Evolutionary conservation across 2,113 vertebrate species (phyloP).

Genomic region (Pomatostomus ruficeps): DNA sequence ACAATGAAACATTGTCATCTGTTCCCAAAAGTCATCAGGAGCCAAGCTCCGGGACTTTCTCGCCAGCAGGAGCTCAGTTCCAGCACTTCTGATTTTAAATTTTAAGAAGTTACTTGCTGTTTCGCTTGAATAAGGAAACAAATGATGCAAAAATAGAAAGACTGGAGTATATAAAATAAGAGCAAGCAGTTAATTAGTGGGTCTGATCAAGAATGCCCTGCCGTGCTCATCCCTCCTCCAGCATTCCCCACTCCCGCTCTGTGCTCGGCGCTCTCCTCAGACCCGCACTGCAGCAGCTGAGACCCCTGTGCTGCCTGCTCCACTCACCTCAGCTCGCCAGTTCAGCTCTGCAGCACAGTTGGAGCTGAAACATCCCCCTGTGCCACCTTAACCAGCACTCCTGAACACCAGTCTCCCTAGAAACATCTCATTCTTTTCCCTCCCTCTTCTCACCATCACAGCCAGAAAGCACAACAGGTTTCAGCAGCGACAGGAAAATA

Average conservation of each 20-base stretch:
- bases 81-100: constrained; percentile 28
- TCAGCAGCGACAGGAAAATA: background rate
- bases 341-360: background rate
- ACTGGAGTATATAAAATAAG: constrained; percentile 35
- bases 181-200: constrained; percentile 34
- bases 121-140: constrained; percentile 48
- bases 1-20: background rate
- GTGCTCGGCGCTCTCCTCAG: background rate
- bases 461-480: background rate
- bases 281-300: background rate
- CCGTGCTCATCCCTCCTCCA: background rate
- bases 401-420: background rate
- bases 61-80: background rate
- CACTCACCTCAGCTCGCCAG: background rate
- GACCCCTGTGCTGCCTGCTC: background rate
- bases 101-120: constrained; percentile 31
- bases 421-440: background rate
- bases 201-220: constrained; percentile 17
- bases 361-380: background rate
- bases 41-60: constrained; percentile 14
- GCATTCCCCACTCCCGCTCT: background rate
- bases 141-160: constrained; percentile 57
- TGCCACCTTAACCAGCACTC: background rate
- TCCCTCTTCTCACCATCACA: background rate
- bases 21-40: background rate